phyloP scores from a whole-genome alignment of 2,888 invertebrate genomes.

The Drosophila kuntzei region DNA sequence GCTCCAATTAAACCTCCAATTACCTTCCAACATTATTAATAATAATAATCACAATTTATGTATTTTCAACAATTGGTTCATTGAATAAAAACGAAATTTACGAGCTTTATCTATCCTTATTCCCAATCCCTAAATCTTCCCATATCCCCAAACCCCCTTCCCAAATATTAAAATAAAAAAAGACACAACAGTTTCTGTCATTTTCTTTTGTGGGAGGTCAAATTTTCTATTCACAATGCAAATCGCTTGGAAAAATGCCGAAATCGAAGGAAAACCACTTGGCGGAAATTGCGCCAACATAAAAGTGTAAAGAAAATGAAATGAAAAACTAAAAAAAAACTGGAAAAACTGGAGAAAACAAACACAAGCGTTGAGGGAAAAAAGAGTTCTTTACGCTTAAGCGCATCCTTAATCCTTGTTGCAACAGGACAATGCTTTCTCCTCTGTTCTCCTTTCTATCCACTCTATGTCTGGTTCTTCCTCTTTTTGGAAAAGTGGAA shows the following conservation, averaged over 20 bases:
- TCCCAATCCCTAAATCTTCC: too few relatives aligned
- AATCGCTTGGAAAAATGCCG: conserved; percentile 52
- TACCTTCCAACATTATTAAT: too few relatives aligned
- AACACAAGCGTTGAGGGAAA: conserved; percentile 3
- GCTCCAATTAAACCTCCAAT: too few relatives aligned
- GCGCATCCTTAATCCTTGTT: conserved; percentile 27
- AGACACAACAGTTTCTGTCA: background rate
- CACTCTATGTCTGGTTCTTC: too few relatives aligned
- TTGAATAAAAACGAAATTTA: conserved; percentile 6
- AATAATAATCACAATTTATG: conserved; percentile 13
- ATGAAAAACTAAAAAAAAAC: background rate
- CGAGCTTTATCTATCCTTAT: background rate
- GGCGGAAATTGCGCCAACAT: conserved; percentile 46
- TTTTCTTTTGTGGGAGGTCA: background rate
- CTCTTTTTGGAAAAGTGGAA: background rate
- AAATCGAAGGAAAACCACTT: conserved; percentile 56
- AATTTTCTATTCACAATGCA: conserved; percentile 27
- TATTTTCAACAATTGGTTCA: conserved; percentile 20
- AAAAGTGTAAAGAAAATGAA: conserved; percentile 15
- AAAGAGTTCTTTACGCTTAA: conserved; percentile 40
- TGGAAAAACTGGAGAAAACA: background rate
- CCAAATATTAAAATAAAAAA: background rate
- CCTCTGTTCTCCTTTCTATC: too few relatives aligned
- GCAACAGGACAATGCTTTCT: conserved; percentile 17
- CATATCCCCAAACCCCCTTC: background rate